Evolutionary conservation across 2,113 vertebrate genomes (phyloP).

Genomic region (Serinus canaria): DNA sequence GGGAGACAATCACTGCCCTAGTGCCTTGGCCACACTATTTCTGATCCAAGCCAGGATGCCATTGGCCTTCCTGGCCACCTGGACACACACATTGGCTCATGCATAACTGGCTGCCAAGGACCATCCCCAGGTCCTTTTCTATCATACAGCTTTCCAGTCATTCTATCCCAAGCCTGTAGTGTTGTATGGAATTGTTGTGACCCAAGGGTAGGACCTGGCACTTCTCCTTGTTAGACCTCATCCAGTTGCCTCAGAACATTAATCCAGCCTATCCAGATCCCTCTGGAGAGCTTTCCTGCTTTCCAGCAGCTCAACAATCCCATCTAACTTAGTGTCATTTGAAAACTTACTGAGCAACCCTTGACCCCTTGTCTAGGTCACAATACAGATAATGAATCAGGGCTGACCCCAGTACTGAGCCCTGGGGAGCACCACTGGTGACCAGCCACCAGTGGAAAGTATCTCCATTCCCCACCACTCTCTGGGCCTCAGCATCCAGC

Average conservation of each 20-base stretch:
- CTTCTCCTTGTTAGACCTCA: neutral
- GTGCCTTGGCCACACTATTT: neutral
- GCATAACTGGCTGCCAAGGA: neutral
- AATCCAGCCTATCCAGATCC: neutral
- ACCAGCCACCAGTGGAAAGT: neutral
- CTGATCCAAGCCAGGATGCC: neutral
- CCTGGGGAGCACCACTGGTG: neutral
- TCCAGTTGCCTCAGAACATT: neutral
- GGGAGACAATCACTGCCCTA: neutral
- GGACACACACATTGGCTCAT: neutral
- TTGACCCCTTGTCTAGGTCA: neutral
- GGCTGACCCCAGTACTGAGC: neutral
- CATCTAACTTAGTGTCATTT: neutral
- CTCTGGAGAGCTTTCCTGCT: neutral
- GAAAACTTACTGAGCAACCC: neutral
- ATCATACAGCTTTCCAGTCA: neutral
- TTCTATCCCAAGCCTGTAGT: fast-evolving
- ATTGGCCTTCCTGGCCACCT: neutral
- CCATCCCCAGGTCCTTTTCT: neutral
- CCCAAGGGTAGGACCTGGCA: neutral
- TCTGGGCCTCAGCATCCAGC: neutral
- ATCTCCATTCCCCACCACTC: neutral
- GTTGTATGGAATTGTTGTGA: neutral
- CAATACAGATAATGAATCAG: neutral
- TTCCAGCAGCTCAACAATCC: neutral